phyloP scores from a whole-genome alignment of 1,140 invertebrate species.

The Chrysopa pallens region DNA sequence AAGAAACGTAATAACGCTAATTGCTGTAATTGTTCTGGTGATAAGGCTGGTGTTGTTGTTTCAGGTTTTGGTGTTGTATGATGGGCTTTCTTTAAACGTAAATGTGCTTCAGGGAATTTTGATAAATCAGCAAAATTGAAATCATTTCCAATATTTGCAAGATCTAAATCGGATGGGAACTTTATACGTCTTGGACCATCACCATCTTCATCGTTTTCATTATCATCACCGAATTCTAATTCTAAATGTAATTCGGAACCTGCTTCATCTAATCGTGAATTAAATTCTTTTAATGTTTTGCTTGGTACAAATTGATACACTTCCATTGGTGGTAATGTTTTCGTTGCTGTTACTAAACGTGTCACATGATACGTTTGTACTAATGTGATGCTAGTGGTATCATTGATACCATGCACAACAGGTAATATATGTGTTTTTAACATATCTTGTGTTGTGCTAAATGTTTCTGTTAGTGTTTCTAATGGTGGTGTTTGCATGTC shows the following conservation, averaged over 20 bases:
- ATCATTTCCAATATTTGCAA: conserved; percentile 44
- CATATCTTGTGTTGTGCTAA: conserved; percentile 72
- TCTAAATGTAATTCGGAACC: conserved; percentile 71
- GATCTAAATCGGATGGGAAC: conserved; percentile 39
- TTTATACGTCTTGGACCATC: conserved; percentile 35
- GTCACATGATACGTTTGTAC: conserved; percentile 79
- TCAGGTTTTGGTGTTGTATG: conserved; percentile 24
- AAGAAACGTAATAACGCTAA: conserved; percentile 48
- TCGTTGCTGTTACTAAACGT: conserved; percentile 66
- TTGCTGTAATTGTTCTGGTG: conserved; percentile 55
- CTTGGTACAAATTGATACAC: conserved; percentile 72
- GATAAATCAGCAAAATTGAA: conserved; percentile 52
- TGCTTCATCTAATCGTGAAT: conserved; percentile 69
- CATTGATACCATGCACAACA: conserved; percentile 46
- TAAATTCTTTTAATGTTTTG: conserved; percentile 76
- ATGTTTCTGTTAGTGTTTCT: conserved; percentile 77
- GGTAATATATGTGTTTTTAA: conserved; percentile 75
- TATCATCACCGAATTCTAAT: conserved; percentile 65
- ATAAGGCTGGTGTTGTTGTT: conserved; percentile 29
- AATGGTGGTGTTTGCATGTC: conserved; percentile 61
- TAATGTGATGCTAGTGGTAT: conserved; percentile 56
- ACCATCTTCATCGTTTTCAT: conserved; percentile 46
- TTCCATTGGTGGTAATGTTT: conserved; percentile 72
- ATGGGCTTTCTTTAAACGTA: conserved; percentile 37
- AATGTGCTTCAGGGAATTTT: conserved; percentile 28